Conservation (phyloP, 2,888 invertebrate genomes). For the Drosophila histrio region DNA sequence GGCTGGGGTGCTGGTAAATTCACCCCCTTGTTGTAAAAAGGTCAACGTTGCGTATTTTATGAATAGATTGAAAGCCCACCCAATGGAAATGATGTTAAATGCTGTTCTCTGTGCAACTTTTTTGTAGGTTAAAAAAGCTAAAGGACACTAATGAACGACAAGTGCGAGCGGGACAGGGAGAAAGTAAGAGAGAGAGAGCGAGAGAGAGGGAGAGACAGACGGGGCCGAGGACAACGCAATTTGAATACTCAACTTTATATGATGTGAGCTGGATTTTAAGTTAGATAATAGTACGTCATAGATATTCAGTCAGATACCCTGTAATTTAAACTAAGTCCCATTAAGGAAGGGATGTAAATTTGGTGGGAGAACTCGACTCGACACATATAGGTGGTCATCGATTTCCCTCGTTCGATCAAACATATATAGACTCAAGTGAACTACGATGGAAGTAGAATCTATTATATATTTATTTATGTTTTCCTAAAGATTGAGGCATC, state of each 20-base stretch:
- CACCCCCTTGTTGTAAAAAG: slow-evolving; percentile 27
- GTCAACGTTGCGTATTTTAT: slow-evolving; percentile 65
- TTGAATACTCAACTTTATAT: slow-evolving; percentile 8
- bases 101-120: slow-evolving; percentile 24
- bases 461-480: too few relatives aligned
- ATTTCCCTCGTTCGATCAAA: too few relatives aligned
- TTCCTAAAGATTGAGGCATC: too few relatives aligned
- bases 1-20: background rate
- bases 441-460: too few relatives aligned
- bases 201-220: background rate
- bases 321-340: background rate
- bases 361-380: too few relatives aligned
- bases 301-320: background rate
- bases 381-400: too few relatives aligned
- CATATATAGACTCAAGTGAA: too few relatives aligned
- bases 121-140: slow-evolving; percentile 49
- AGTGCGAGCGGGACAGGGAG: background rate
- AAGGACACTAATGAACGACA: slow-evolving; percentile 51
- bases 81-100: slow-evolving; percentile 57
- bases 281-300: background rate
- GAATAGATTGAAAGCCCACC: slow-evolving; percentile 53
- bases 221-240: slow-evolving; percentile 5
- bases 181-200: background rate
- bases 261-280: slow-evolving; percentile 2
- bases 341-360: too few relatives aligned